These are phyloP conservation scores for Perizoma affinitatum DNA, from an alignment of 2,888 invertebrate species.

Conservation along the genomic window DNA sequence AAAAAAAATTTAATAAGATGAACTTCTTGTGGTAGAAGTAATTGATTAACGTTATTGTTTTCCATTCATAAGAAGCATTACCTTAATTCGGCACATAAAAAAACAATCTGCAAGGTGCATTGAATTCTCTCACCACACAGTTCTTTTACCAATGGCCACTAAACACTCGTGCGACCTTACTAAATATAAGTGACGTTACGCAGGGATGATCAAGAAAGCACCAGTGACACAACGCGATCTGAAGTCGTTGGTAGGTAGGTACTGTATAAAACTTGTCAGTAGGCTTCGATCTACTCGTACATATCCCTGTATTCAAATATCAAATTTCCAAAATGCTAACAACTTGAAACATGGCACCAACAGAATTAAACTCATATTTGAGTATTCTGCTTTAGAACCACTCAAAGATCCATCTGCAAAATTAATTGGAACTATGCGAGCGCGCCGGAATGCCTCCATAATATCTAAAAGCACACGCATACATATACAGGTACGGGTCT, in stretches of 20 bases:
- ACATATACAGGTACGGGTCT: slow-evolving; percentile 73
- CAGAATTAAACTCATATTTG: slow-evolving; percentile 13
- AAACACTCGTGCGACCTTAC: no score
- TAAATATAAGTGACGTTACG: no score
- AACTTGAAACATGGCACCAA: slow-evolving; percentile 7
- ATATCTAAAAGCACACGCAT: slow-evolving; percentile 74
- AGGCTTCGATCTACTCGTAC: no score
- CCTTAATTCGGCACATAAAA: neutral
- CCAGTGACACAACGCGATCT: no score
- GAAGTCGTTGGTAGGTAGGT: no score
- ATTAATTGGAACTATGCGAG: slow-evolving; percentile 63
- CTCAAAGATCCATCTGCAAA: slow-evolving; percentile 55
- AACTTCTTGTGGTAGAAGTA: slow-evolving; percentile 12
- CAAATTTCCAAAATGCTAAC: slow-evolving; percentile 1
- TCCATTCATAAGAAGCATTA: slow-evolving; percentile 4
- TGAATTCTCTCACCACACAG: no score
- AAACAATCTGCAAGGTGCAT: no score
- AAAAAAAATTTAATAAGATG: slow-evolving; percentile 17
- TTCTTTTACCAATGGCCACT: no score
- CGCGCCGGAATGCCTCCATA: slow-evolving; percentile 64
- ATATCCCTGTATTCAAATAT: neutral
- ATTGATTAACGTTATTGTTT: slow-evolving; percentile 6
- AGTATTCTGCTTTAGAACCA: slow-evolving; percentile 33
- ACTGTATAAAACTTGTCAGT: no score
- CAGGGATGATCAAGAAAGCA: no score